Evolutionary conservation across 2,113 vertebrate genomes (phyloP).

Genomic region (Camelus bactrianus): DNA sequence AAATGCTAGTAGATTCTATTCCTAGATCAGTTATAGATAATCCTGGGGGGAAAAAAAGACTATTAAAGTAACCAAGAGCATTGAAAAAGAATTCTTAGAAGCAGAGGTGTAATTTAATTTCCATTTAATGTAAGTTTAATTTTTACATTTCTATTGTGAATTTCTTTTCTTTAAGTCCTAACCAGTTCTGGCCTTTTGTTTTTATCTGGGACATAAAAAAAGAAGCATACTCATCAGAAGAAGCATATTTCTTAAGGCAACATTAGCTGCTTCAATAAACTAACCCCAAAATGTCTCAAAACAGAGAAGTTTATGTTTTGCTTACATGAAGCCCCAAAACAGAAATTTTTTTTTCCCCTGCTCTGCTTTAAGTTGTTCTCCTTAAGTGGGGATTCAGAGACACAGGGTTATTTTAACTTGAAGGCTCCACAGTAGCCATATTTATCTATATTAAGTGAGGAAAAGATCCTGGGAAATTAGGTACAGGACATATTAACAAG

Average conservation of each 20-base stretch:
- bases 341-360: neutral
- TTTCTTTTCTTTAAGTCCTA: neutral
- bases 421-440: neutral
- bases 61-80: neutral
- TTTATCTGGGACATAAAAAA: neutral
- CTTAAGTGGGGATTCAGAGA: neutral
- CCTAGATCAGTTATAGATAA: neutral
- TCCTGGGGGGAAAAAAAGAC: neutral
- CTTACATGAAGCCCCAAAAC: neutral
- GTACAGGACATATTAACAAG: neutral
- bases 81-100: neutral
- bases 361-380: neutral
- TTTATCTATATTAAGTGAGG: neutral
- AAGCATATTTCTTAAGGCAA: neutral
- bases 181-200: neutral
- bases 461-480: neutral
- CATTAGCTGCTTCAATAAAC: neutral
- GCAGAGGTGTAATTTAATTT: neutral
- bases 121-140: neutral
- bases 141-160: neutral
- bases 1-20: neutral
- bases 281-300: neutral
- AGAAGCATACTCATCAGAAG: neutral
- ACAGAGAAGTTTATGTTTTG: neutral
- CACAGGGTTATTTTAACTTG: neutral